These are phyloP conservation scores for Drosophila teissieri DNA, from an alignment of 1,140 invertebrate species.

Conservation along the genomic window DNA sequence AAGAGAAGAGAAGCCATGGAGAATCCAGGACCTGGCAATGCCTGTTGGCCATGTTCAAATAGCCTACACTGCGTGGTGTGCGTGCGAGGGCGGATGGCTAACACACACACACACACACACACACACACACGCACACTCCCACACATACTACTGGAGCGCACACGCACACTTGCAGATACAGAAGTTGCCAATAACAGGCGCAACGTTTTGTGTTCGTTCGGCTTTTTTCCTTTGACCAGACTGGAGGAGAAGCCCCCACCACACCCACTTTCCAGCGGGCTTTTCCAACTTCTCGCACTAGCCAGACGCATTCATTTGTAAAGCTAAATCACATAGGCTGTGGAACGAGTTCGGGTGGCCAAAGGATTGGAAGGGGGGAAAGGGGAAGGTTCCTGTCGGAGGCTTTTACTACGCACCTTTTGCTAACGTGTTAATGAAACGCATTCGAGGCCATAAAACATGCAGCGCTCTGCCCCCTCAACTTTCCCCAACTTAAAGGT, in stretches of 20 bases:
- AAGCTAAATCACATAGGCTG: slow-evolving; percentile 61
- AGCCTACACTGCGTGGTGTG: slow-evolving; percentile 31
- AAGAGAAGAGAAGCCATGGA: slow-evolving; percentile 40
- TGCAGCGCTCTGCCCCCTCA: slow-evolving; percentile 20
- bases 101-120: slow-evolving; percentile 27
- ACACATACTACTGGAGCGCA: slow-evolving; percentile 4
- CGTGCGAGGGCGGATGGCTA: background rate
- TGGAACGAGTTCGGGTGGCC: background rate
- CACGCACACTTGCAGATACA: slow-evolving; percentile 24
- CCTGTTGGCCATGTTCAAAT: slow-evolving; percentile 79
- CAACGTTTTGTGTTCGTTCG: slow-evolving; percentile 69
- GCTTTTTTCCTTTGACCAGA: slow-evolving; percentile 78
- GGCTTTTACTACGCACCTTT: slow-evolving; percentile 78
- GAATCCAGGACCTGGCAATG: slow-evolving; percentile 44
- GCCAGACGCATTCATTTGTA: slow-evolving; percentile 80
- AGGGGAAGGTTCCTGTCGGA: slow-evolving; percentile 12
- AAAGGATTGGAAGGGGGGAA: background rate
- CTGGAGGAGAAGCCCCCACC: slow-evolving; percentile 19
- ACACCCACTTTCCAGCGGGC: background rate
- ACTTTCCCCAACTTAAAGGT: slow-evolving; percentile 34
- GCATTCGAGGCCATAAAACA: slow-evolving; percentile 65
- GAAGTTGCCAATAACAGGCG: slow-evolving; percentile 78
- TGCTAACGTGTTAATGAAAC: slow-evolving; percentile 79
- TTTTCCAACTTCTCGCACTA: slow-evolving; percentile 29
- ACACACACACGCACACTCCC: slow-evolving; percentile 17